These are phyloP conservation scores for Silurus aristotelis DNA, from an alignment of 2,797 vertebrate genomes.

Conservation along the genomic window DNA sequence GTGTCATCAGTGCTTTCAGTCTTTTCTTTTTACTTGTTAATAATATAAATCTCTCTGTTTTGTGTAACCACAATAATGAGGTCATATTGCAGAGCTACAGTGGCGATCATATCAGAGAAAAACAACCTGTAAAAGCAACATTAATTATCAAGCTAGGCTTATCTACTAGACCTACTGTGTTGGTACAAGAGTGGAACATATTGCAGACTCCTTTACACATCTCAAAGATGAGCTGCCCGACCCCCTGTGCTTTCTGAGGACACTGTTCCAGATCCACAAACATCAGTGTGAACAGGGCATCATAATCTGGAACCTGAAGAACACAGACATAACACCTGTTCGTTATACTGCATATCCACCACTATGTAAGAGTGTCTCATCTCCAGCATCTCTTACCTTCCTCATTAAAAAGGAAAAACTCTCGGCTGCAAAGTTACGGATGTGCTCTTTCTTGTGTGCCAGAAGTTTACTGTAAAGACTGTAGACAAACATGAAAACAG, in stretches of 20 bases:
- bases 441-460: constrained; percentile 92
- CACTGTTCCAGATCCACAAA: constrained; percentile 83
- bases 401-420: constrained; percentile 98
- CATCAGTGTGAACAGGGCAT: constrained; percentile 82
- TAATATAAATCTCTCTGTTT: background rate
- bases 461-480: constrained; percentile 92
- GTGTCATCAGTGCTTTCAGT: background rate
- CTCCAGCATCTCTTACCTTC: constrained; percentile 78
- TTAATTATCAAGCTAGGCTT: background rate
- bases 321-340: background rate
- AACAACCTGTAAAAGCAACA: background rate
- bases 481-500: constrained; percentile 29
- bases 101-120: background rate
- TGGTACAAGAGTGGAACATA: constrained; percentile 92
- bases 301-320: constrained; percentile 88
- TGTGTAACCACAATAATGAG: background rate
- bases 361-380: background rate
- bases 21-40: background rate
- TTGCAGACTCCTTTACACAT: constrained; percentile 94
- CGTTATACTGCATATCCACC: background rate
- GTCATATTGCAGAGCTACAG: background rate
- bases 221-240: constrained; percentile 91
- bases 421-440: constrained; percentile 96
- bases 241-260: constrained; percentile 85
- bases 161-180: constrained; percentile 73